Evolutionary conservation across 2,113 vertebrate species (phyloP), one percentile per base, ranked within the genome.

Genomic region (Menura novaehollandiae): DNA sequence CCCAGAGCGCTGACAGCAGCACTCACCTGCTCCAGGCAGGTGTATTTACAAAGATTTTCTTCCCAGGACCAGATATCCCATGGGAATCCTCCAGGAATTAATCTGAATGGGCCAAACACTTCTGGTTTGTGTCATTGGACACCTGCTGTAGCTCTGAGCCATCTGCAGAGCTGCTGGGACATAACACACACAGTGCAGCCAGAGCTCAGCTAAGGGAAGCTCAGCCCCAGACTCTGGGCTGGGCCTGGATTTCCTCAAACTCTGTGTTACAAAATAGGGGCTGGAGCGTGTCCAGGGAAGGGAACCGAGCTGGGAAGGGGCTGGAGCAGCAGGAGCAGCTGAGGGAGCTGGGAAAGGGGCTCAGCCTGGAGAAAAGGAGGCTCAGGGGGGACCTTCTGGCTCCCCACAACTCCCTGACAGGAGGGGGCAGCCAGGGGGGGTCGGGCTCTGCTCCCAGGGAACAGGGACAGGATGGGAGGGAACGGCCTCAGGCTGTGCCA

Each of bases 191-290:
- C 6, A 24, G 55, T 30, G 27, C 64, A 37, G 16, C 12, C 51
- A 78, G 35, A 84, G n/a, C n/a, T 43, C 2, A 2, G 58, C 18
- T 64, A 27, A 52, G 24, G 35, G 51, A 60, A 82, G 19, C 35
- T 83, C 66, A 67, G 33, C 32, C 43, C n/a, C 15, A 49, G 1
- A 33, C 49, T 83, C 59, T 9, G 13, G 32, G 27, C 75, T n/a
- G 7, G 49, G 55, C 16, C 35, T 51, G 47, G 60, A 51, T 82
- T 55, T 66, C 71, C 21, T 68, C 66, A 51, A 63, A 28, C 7
- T 43, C 55, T 13, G 26, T 1, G 0, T 21, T 47, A 52, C 17
- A 37, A 76, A 43, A 56, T 4, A 73, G 52, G 15, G 23, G 0
- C 60, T 67, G 68, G 44, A 81, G 37, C 60, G 39, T 41, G 39